Conservation (phyloP, 2,888 invertebrate genomes). For the Drosophila setosimentum region DNA sequence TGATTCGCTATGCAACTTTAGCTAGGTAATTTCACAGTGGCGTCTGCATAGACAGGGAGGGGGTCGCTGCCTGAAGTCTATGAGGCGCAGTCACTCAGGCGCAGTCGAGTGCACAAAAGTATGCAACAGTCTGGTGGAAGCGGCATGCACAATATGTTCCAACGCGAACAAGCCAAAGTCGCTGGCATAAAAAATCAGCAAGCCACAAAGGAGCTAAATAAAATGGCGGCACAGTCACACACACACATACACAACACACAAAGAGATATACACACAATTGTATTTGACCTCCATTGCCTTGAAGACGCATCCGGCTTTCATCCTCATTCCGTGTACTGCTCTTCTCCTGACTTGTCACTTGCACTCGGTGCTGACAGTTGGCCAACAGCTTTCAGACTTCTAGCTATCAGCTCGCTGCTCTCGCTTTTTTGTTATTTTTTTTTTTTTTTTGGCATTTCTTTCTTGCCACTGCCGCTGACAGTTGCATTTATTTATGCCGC, state of each 20-base stretch:
- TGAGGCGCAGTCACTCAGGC: constrained; percentile 49
- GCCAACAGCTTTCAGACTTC: constrained; percentile 66
- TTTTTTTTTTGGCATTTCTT: constrained; percentile 12
- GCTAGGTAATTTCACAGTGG: constrained; percentile 70
- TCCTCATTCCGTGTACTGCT: constrained; percentile 17
- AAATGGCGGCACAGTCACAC: constrained; percentile 30
- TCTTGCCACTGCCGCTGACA: constrained; percentile 59
- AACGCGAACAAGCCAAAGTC: constrained; percentile 19
- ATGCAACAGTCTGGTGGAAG: constrained; percentile 73
- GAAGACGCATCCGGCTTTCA: constrained; percentile 54
- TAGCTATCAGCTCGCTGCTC: constrained; percentile 36
- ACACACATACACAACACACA: constrained; percentile 8
- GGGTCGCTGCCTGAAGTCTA: not conserved
- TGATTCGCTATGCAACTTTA: constrained; percentile 77
- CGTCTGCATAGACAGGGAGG: not conserved
- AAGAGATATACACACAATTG: constrained; percentile 21
- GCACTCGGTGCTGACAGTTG: constrained; percentile 72
- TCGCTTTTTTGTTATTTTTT: not conserved
- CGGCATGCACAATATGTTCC: constrained; percentile 69
- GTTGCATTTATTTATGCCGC: constrained; percentile 70
- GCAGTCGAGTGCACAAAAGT: constrained; percentile 65
- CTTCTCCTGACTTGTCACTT: constrained; percentile 64
- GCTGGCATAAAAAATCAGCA: constrained; percentile 26
- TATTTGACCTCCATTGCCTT: constrained; percentile 64
- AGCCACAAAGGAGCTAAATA: constrained; percentile 56